phyloP scores from a whole-genome alignment of 1,140 invertebrate species.

The Calycopis cecrops region DNA sequence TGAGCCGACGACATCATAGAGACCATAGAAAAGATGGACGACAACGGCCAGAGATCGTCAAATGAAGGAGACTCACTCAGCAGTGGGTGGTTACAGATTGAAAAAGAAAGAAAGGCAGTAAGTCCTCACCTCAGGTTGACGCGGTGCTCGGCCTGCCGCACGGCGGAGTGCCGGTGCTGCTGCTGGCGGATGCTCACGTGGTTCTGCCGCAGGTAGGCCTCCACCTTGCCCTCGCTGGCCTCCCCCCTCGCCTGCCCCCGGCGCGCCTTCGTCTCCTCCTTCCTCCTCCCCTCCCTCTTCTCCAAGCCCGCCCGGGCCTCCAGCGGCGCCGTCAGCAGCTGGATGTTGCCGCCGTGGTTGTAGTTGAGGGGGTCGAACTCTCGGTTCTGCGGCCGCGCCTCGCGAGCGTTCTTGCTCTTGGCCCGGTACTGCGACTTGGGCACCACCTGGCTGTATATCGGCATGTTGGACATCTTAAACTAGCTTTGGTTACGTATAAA shows the following conservation, averaged over 20 bases:
- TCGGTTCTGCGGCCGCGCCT: conserved; percentile 16
- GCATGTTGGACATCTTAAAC: conserved; percentile 67
- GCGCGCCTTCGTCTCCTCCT: conserved; percentile 44
- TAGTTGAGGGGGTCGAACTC: conserved; percentile 67
- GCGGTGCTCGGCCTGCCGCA: conserved; percentile 67
- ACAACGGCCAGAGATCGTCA: too few species aligned
- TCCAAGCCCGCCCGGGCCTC: conserved; percentile 45
- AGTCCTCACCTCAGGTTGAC: conserved; percentile 60
- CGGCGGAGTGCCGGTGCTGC: conserved; percentile 60
- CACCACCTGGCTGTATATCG: conserved; percentile 71
- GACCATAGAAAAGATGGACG: too few species aligned
- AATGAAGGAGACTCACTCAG: too few species aligned
- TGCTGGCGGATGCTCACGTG: conserved; percentile 67
- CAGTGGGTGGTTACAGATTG: too few species aligned
- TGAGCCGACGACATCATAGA: too few species aligned
- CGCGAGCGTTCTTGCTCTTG: conserved; percentile 34
- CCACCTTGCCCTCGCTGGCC: conserved; percentile 59
- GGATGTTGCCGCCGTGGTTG: conserved; percentile 69
- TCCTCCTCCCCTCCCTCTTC: conserved; percentile 42
- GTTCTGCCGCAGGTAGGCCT: conserved; percentile 66
- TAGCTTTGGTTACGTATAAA: conserved; percentile 60
- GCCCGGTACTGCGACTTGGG: conserved; percentile 58
- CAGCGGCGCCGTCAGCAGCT: conserved; percentile 41
- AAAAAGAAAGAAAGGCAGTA: too few species aligned
- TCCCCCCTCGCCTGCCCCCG: conserved; percentile 42